phyloP scores from a whole-genome alignment of 2,113 vertebrate species.

The Tetrax tetrax region DNA sequence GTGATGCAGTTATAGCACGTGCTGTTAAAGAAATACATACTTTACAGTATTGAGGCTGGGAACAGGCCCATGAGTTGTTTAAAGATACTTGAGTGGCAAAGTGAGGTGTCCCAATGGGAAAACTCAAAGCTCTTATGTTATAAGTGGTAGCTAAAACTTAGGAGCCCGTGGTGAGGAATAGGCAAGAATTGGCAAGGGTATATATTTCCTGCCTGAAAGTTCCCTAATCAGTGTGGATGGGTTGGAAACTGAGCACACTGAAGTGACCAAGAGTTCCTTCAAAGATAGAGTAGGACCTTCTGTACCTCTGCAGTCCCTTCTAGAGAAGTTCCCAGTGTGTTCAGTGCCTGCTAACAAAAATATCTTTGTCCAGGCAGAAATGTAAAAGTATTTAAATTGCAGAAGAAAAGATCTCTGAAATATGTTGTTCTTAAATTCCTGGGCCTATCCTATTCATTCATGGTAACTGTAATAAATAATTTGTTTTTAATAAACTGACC shows the following conservation, averaged over 20 bases:
- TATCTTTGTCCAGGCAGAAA: not conserved
- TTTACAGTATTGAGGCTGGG: not conserved
- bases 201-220: not conserved
- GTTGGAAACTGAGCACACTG: not conserved
- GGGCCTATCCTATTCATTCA: not conserved
- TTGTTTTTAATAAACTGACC: constrained; percentile 16
- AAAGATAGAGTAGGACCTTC: not conserved
- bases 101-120: not conserved
- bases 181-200: not conserved
- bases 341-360: not conserved
- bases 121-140: not conserved
- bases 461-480: not conserved
- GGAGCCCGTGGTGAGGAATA: not conserved
- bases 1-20: not conserved
- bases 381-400: not conserved
- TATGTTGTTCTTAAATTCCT: not conserved
- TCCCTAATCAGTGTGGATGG: not conserved
- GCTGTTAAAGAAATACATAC: not conserved
- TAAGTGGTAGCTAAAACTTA: not conserved
- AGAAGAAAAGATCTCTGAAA: not conserved
- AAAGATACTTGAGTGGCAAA: not conserved
- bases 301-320: not conserved
- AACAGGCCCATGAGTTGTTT: not conserved
- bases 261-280: not conserved
- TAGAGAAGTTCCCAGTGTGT: not conserved